phyloP scores from a whole-genome alignment of 2,888 invertebrate genomes.

The Drosophila mayaguana region DNA sequence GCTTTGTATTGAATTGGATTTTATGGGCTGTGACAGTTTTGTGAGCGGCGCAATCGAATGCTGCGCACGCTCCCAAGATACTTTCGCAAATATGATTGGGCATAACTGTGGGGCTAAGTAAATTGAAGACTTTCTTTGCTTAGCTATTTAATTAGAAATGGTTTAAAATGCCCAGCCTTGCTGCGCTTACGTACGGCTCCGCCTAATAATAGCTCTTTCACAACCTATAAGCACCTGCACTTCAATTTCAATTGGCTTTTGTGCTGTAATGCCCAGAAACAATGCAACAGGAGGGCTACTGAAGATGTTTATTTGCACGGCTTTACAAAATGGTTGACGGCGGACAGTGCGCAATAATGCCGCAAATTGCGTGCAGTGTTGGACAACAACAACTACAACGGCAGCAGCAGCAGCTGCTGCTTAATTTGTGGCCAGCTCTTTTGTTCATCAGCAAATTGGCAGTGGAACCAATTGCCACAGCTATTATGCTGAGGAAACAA shows the following conservation, averaged over 20 bases:
- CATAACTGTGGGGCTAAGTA: neutral
- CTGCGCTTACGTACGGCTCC: neutral
- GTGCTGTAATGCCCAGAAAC: constrained; percentile 10
- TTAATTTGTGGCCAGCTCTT: constrained; percentile 39
- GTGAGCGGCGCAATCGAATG: constrained; percentile 35
- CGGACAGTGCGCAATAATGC: constrained; percentile 17
- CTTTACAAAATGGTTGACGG: constrained; percentile 6
- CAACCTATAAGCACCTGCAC: neutral
- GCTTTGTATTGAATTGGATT: constrained; percentile 65
- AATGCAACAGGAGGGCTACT: constrained; percentile 37
- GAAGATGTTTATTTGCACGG: constrained; percentile 27
- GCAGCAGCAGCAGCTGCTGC: constrained; percentile 9
- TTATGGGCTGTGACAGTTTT: constrained; percentile 73
- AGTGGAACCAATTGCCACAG: constrained; percentile 31
- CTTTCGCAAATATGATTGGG: neutral
- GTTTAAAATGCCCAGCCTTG: neutral
- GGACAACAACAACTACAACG: constrained; percentile 9
- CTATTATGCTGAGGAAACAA: constrained; percentile 21
- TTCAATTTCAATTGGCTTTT: constrained; percentile 19
- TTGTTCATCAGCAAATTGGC: constrained; percentile 45
- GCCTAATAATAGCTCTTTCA: neutral
- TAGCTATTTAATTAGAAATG: neutral
- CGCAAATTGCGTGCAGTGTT: constrained; percentile 41
- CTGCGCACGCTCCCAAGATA: constrained; percentile 21
- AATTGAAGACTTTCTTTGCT: neutral